Base-by-base conservation (phyloP, 2,113 vertebrate species). In the Bufo gargarizans region DNA sequence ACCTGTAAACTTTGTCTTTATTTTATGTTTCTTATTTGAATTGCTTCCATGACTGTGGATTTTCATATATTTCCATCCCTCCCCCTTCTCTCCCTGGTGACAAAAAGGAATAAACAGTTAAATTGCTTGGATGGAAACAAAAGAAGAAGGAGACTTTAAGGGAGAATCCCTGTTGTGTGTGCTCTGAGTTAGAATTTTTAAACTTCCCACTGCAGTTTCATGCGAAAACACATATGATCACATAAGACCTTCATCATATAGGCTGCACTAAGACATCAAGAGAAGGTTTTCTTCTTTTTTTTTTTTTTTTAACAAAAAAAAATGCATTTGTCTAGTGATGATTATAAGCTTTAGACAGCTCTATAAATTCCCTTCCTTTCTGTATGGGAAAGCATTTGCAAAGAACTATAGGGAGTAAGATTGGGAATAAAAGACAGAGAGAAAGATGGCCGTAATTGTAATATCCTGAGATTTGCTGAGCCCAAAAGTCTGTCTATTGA, bases 371-470 rank as follows among this genome's bases (percentile, higher is more conserved):
- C 91, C 77, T 92, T 90, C 90, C 93, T 93, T 92, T 92, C 90
- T 53, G 80, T 93, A 90, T 85, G 88, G 91, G 91, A 90, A 93
- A 91, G 90, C 92, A 91, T 93, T 95, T 94, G 91, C 92, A 95
- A 95, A 94, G 91, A 95, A 94, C 94, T 92, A 93, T 93, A 92
- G 93, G 94, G 93, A 94, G 93, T 91, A 95, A 94, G 91, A 94
- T 89, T 92, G 90, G 86, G 92, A 95, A 95, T 94, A 96, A 96
- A 96, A 94, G 95, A 92, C 92, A 91, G 92, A 96, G 93, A 94
- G 92, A 96, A 95, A 96, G 94, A 95, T 96, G 95, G 93, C 94
- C 95, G 95, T 95, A 95, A 96, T 96, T 97, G 94, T 96, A 94
- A 96, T 95, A 96, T 96, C 93, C 94, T 93, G 89, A 95, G 93